Conservation (phyloP, 2,797 vertebrate species). For the Australoheros facetus region DNA sequence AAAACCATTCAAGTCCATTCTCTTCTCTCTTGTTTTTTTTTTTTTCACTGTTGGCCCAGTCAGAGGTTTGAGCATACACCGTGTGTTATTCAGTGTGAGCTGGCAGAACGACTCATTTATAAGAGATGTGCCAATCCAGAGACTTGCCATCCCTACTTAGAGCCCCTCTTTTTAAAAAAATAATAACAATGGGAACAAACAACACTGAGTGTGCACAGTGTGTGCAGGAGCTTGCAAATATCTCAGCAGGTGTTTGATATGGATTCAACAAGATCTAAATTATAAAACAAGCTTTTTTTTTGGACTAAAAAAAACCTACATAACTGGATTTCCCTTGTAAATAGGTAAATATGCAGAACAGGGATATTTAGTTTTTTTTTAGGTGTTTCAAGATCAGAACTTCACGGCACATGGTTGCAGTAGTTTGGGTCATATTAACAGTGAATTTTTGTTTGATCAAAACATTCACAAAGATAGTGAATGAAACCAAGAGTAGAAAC, state of each 20-base stretch:
- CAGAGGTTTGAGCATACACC: neutral
- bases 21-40: neutral
- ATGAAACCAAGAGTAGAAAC: neutral
- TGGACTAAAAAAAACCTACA: neutral
- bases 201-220: neutral
- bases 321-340: neutral
- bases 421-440: neutral
- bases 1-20: neutral
- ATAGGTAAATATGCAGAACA: neutral
- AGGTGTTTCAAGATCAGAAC: neutral
- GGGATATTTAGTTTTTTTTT: neutral
- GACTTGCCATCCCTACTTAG: neutral
- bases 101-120: neutral
- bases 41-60: neutral
- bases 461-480: neutral
- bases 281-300: neutral
- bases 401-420: neutral
- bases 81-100: neutral
- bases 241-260: slow-evolving; percentile 1
- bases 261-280: neutral
- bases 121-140: neutral
- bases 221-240: neutral
- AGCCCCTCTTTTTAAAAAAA: neutral
- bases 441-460: neutral
- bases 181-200: neutral